A percentile compares a stretch with the other conserved stretches of the same genome.
Conservation (phyloP, 2,797 vertebrate genomes). For the Trachurus trachurus region DNA sequence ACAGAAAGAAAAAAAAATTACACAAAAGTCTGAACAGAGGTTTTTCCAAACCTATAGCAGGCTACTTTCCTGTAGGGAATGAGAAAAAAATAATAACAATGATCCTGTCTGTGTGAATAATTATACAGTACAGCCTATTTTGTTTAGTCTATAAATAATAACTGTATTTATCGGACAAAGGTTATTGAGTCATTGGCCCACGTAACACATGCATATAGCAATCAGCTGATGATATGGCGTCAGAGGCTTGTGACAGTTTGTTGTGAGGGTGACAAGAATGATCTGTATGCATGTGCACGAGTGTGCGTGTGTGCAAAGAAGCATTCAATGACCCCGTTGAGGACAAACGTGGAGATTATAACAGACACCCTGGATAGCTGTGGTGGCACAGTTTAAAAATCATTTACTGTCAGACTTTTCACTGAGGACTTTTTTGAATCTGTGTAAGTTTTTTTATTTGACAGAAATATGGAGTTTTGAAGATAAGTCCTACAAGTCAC, state of each 20-base stretch:
- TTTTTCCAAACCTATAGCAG: neutral
- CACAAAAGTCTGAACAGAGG: neutral
- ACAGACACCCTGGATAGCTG: neutral
- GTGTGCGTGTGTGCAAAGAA: neutral
- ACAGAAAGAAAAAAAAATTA: neutral
- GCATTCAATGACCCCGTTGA: constrained; percentile 7
- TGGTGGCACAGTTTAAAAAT: neutral
- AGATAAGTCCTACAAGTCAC: neutral
- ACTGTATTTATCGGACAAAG: neutral
- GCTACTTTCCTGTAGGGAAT: neutral
- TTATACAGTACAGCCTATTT: neutral
- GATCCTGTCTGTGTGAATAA: neutral
- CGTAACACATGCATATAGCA: neutral
- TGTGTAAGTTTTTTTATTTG: neutral
- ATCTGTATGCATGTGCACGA: neutral
- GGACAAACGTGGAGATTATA: neutral
- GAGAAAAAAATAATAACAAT: too few species aligned
- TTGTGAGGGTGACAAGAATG: neutral
- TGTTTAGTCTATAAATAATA: neutral
- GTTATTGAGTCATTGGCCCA: neutral
- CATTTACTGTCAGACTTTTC: neutral
- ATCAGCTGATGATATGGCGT: constrained; percentile 21
- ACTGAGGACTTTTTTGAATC: neutral
- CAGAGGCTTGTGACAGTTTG: constrained; percentile 18
- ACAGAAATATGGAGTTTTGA: neutral